These are phyloP conservation scores for Nothobranchius kuhntae DNA, from an alignment of 2,113 vertebrate species.

Conservation along the genomic window DNA sequence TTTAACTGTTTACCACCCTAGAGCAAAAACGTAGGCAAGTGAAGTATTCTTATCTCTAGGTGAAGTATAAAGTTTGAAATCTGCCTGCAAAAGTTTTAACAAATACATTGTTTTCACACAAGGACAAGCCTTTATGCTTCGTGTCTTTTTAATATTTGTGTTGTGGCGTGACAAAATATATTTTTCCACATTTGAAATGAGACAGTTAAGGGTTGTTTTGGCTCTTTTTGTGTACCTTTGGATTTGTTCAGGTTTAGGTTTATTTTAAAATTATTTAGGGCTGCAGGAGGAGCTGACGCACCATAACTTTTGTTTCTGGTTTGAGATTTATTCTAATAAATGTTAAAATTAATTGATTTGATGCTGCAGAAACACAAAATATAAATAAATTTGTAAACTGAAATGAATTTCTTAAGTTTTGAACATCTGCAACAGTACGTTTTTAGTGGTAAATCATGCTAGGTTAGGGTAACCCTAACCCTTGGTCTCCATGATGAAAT, in stretches of 20 bases:
- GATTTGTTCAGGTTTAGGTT: conserved; percentile 8
- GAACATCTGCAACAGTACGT: neutral
- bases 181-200: neutral
- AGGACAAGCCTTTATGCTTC: conserved; percentile 25
- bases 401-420: neutral
- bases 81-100: conserved; percentile 12
- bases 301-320: neutral
- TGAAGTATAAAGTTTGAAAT: conserved; percentile 46
- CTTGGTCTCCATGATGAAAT: too few species aligned
- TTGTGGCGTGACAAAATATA: neutral
- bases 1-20: conserved; percentile 11
- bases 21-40: conserved; percentile 7
- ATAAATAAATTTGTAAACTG: neutral
- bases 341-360: too few species aligned
- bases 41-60: conserved; percentile 22
- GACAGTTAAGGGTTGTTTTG: neutral
- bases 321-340: neutral
- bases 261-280: neutral
- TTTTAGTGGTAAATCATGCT: too few species aligned
- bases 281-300: neutral
- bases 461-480: too few species aligned
- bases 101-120: conserved; percentile 2
- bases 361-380: neutral
- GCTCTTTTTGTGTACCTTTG: too few species aligned
- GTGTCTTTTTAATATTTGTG: conserved; percentile 1